Conservation (phyloP, 2,113 vertebrate species). For the Coturnix japonica region DNA sequence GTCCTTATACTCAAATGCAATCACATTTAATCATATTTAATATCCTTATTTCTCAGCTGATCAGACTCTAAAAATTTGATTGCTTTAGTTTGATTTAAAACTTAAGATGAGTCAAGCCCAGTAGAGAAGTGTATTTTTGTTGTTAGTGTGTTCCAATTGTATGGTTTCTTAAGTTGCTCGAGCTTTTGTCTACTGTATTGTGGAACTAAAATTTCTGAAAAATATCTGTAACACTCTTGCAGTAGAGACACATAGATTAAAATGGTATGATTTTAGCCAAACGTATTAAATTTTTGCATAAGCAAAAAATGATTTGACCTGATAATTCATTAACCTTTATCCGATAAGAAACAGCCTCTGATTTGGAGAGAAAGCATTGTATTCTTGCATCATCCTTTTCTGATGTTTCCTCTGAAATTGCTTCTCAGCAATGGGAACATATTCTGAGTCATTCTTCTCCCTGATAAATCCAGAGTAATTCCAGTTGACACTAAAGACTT, state of each 20-base stretch:
- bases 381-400: not conserved
- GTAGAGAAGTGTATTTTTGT: conserved; percentile 65
- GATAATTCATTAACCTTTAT: not conserved
- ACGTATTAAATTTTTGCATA: not conserved
- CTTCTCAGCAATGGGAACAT: not conserved
- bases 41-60: conserved; percentile 87
- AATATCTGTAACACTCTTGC: not conserved
- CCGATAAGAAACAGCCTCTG: not conserved
- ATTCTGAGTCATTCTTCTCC: not conserved
- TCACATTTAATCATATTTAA: conserved; percentile 86
- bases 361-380: not conserved
- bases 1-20: conserved; percentile 81
- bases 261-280: not conserved
- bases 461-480: not conserved
- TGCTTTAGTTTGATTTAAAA: conserved; percentile 78
- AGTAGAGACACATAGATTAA: not conserved
- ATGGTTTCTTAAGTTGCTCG: not conserved
- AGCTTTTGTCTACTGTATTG: not conserved
- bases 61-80: conserved; percentile 82
- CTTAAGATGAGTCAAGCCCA: conserved; percentile 65
- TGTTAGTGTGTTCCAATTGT: conserved; percentile 28
- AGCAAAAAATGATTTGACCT: not conserved
- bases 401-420: not conserved
- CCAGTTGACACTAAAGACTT: not conserved
- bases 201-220: not conserved